These are phyloP conservation scores for Ahaetulla prasina DNA, from an alignment of 2,113 vertebrate species.

Conservation along the genomic window DNA sequence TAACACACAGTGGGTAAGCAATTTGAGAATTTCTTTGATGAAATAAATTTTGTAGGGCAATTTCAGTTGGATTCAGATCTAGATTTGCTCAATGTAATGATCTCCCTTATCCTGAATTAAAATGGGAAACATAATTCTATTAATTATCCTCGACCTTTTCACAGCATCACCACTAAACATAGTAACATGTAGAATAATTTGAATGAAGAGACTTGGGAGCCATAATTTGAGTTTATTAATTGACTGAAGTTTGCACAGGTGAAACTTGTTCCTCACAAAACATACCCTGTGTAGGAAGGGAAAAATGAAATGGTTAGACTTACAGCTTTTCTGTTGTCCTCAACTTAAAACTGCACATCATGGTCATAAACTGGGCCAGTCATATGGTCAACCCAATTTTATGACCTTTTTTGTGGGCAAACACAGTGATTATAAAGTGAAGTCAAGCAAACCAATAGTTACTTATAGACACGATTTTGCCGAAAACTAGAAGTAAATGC, in stretches of 20 bases:
- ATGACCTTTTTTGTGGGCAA: too few species aligned
- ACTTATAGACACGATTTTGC: too few species aligned
- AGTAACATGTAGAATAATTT: neutral
- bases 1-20: neutral
- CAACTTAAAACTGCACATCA: too few species aligned
- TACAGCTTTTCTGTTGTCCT: neutral
- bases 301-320: neutral
- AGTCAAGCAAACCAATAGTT: too few species aligned
- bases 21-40: neutral
- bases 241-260: neutral
- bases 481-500: neutral
- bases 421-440: too few species aligned
- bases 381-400: too few species aligned
- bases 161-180: neutral
- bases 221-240: neutral
- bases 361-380: too few species aligned
- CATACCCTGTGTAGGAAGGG: neutral
- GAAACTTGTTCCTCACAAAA: neutral
- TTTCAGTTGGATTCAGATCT: neutral
- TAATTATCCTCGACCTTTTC: neutral
- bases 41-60: neutral
- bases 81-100: neutral
- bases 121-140: neutral
- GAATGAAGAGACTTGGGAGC: neutral
- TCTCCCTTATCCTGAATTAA: neutral